Evolutionary conservation across 2,888 invertebrate genomes (phyloP).

Genomic region (Dioctria rufipes): DNA sequence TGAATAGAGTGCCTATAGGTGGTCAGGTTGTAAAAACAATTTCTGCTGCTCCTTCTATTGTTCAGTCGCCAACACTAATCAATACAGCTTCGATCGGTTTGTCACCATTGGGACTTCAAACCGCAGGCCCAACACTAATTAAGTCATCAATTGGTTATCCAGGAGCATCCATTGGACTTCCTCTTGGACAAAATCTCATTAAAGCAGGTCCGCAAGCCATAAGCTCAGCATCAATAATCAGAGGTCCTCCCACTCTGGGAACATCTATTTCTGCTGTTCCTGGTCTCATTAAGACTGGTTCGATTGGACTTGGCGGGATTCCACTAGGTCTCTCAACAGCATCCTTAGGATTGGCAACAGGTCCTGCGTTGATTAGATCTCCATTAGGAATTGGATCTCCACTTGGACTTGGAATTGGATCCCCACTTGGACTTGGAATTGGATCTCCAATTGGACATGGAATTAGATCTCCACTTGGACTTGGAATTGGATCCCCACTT

Average conservation of each 20-base stretch:
- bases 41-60: slow-evolving; percentile 57
- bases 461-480: no score
- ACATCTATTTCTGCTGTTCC: background rate
- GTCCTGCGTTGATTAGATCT: background rate
- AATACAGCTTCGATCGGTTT: background rate
- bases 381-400: background rate
- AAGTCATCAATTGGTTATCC: slow-evolving; percentile 18
- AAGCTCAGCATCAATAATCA: background rate
- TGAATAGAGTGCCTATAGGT: slow-evolving; percentile 60
- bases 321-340: background rate
- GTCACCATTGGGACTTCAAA: slow-evolving; percentile 26
- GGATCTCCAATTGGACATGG: no score
- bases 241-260: background rate
- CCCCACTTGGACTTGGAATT: no score
- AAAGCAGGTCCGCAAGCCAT: slow-evolving; percentile 29
- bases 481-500: no score
- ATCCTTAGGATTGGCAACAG: background rate
- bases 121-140: background rate
- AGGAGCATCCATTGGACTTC: background rate
- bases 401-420: no score
- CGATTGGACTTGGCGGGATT: background rate
- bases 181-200: slow-evolving; percentile 20
- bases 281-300: background rate
- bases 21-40: slow-evolving; percentile 59
- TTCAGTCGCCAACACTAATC: background rate